These are phyloP conservation scores for Lochmaea crataegi DNA, from an alignment of 2,888 invertebrate genomes.

Conservation along the genomic window DNA sequence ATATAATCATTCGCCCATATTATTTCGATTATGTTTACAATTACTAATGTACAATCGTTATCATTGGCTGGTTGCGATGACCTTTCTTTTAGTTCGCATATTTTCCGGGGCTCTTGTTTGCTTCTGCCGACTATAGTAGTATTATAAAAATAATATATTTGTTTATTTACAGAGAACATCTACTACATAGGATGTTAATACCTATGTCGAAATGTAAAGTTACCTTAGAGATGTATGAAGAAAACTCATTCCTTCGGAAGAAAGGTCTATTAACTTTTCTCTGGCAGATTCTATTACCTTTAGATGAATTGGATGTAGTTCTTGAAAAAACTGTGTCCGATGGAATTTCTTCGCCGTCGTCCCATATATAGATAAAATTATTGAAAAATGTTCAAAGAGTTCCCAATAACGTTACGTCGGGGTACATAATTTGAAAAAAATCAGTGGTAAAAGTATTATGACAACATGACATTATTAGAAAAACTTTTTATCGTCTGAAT, in stretches of 20 bases:
- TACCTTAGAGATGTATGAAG: slow-evolving; percentile 95
- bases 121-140: too few relatives aligned
- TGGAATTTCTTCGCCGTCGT: slow-evolving; percentile 67
- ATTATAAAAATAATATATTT: slow-evolving; percentile 1
- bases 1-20: too few relatives aligned
- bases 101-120: too few relatives aligned
- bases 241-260: slow-evolving; percentile 92
- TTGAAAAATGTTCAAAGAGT: background rate
- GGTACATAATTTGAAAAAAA: background rate
- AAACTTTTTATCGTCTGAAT: too few relatives aligned
- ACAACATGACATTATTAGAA: too few relatives aligned
- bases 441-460: too few relatives aligned
- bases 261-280: slow-evolving; percentile 87
- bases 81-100: too few relatives aligned
- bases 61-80: too few relatives aligned
- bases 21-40: too few relatives aligned
- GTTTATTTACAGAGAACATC: slow-evolving; percentile 77
- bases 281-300: slow-evolving; percentile 88
- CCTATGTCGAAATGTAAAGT: slow-evolving; percentile 91
- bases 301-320: slow-evolving; percentile 89
- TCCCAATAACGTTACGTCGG: background rate
- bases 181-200: slow-evolving; percentile 90
- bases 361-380: slow-evolving; percentile 40
- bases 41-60: too few relatives aligned
- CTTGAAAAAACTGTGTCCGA: slow-evolving; percentile 87